Conservation (phyloP, 2,888 invertebrate species). For the Pomacea canaliculata region DNA sequence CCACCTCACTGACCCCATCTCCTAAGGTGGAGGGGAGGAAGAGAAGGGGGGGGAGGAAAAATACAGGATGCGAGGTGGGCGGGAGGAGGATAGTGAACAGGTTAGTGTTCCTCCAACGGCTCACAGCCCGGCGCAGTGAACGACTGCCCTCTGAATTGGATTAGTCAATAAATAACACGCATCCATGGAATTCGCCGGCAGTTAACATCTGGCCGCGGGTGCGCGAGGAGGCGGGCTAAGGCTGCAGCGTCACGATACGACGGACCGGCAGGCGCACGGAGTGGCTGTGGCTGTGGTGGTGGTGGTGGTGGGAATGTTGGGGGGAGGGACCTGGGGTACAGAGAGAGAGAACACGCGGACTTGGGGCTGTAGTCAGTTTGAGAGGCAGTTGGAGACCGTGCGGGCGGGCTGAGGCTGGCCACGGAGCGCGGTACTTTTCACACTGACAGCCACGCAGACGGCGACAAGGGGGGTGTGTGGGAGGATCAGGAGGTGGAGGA, state of each 20-base stretch:
- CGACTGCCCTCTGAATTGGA: constrained; percentile 55
- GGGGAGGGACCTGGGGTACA: neutral
- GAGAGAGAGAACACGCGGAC: constrained; percentile 12
- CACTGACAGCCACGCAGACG: neutral
- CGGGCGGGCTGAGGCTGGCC: neutral
- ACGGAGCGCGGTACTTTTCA: constrained; percentile 5
- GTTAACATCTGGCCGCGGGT: constrained; percentile 61
- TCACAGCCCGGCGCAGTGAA: constrained; percentile 43
- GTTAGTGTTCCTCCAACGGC: constrained; percentile 35
- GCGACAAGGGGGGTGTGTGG: constrained; percentile 17
- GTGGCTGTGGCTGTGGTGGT: neutral
- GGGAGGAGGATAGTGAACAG: constrained; percentile 32
- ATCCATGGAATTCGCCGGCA: constrained; percentile 59
- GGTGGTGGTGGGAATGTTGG: neutral
- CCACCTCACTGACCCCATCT: too few relatives aligned
- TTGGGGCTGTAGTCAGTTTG: constrained; percentile 16
- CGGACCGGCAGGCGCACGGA: neutral
- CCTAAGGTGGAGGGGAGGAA: too few relatives aligned
- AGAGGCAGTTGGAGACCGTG: constrained; percentile 17
- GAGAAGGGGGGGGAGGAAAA: too few relatives aligned
- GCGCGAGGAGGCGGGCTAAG: constrained; percentile 14
- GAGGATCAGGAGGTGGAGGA: constrained; percentile 1
- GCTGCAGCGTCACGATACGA: neutral
- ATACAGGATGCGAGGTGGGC: too few relatives aligned
- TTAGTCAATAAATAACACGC: constrained; percentile 66